phyloP scores from a whole-genome alignment of 2,888 invertebrate species.

The Dione vanillae region DNA sequence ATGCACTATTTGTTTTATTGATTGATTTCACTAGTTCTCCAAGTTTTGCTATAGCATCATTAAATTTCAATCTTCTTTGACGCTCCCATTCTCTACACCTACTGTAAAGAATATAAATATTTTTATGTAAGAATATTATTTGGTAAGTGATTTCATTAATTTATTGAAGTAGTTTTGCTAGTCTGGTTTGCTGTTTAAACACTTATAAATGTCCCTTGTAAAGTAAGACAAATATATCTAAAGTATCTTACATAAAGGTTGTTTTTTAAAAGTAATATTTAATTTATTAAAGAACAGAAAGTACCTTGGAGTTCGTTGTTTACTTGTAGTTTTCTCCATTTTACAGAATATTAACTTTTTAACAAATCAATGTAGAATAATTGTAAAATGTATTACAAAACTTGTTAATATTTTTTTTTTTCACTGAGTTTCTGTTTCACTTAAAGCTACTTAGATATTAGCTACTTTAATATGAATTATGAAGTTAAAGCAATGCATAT shows the following conservation, averaged over 20 bases:
- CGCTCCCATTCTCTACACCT: conserved; percentile 89
- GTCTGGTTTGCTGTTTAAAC: no score
- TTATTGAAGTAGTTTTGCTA: no score
- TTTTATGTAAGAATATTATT: not conserved
- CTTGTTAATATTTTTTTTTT: not conserved
- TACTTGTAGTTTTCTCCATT: conserved; percentile 59
- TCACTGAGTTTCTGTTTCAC: not conserved
- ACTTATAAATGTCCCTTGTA: no score
- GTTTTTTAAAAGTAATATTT: not conserved
- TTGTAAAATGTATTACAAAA: not conserved
- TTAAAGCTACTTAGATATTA: not conserved
- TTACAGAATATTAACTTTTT: not conserved
- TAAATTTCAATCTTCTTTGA: conserved; percentile 87
- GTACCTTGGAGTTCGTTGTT: conserved; percentile 66
- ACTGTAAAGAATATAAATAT: conserved; percentile 61
- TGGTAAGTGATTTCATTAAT: no score
- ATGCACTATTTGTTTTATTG: conserved; percentile 57
- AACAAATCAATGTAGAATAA: not conserved
- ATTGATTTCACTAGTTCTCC: conserved; percentile 70
- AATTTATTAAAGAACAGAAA: not conserved
- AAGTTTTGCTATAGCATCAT: conserved; percentile 74
- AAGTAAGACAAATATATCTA: no score
- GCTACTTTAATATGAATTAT: no score
- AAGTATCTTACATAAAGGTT: no score
- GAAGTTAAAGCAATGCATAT: not conserved